Base-by-base conservation (phyloP, 2,113 vertebrate genomes). In the Gnathonemus echidnorhynchus region DNA sequence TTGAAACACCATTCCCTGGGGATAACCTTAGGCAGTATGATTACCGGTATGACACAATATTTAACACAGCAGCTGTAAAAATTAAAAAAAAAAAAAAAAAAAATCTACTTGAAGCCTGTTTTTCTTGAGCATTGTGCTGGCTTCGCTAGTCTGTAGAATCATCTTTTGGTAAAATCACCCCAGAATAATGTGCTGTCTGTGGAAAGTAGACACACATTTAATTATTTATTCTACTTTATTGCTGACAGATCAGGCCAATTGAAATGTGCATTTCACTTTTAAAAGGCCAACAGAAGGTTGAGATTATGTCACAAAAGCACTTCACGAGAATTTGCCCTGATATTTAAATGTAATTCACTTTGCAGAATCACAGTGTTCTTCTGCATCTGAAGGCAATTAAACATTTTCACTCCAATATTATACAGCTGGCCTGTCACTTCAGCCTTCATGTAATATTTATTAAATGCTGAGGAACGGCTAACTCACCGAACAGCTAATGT, bases 311-410 rank as follows among this genome's bases (percentile, higher is more conserved):
- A 53, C 49, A 42, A 53, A 53, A 53, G 27, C 86, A 27, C 45
- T 86, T 80, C 5, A 80, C 7, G 5, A 31, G 48, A 86, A 86
- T 50, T 50, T 86, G n/a, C 48, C 84, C 46, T 86, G 84, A 48
- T 50, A 86, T 86, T 86, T 80, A 86, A 86, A 49, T 49, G 21
- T 86, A 86, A 49, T 86, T 86, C n/a, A 11, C 84, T 86, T 86
- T 49, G 84, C 45, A 49, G 45, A 49, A 86, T 86, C 48, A n/a
- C n/a, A 50, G 24, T 86, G 83, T 86, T 86, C 24, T 50, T 48
- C 45, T 31, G 84, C 48, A 49, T 86, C 45, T 48, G 48, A 49
- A 48, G 84, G 46, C 45, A 86, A 86, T 86, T 86, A 86, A 86
- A 49, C n/a, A 27, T 86, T 50, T 86, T 24, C 46, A 48, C n/a